These are phyloP conservation scores for Drosophila repletoides DNA, from an alignment of 1,140 invertebrate genomes.

Conservation along the genomic window DNA sequence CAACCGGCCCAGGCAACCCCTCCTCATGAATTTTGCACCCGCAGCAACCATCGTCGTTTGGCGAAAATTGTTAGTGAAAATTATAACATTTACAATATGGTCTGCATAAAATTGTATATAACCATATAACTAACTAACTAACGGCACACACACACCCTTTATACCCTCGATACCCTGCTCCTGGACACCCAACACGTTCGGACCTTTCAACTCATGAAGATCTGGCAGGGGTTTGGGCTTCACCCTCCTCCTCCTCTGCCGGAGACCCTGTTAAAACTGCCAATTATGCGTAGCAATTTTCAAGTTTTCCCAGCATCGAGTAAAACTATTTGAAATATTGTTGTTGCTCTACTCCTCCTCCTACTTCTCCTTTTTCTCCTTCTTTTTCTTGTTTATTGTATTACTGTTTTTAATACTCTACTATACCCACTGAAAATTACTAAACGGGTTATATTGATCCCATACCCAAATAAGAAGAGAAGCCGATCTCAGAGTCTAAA, in stretches of 20 bases:
- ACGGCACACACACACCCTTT: constrained; percentile 30
- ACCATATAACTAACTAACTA: constrained; percentile 80
- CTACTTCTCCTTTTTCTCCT: too few relatives aligned
- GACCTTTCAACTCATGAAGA: constrained; percentile 42
- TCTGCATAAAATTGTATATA: constrained; percentile 76
- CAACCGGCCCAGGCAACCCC: not conserved
- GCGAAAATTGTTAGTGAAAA: constrained; percentile 74
- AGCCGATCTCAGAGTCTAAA: too few relatives aligned
- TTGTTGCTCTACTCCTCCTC: too few relatives aligned
- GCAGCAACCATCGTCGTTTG: constrained; percentile 27
- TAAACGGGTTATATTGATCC: too few relatives aligned
- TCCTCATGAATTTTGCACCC: constrained; percentile 22
- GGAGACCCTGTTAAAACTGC: constrained; percentile 45
- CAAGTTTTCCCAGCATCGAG: constrained; percentile 38
- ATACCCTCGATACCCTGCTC: not conserved
- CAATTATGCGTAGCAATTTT: constrained; percentile 71
- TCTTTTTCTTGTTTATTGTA: not conserved
- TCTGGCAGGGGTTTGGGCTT: constrained; percentile 10
- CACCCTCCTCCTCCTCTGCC: too few relatives aligned
- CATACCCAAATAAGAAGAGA: too few relatives aligned
- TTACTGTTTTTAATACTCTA: not conserved
- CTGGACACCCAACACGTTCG: not conserved
- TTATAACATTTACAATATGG: constrained; percentile 80
- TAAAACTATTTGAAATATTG: constrained; percentile 61
- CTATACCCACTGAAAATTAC: too few relatives aligned